These are phyloP conservation scores for Yasuhikotakia modesta DNA, from an alignment of 2,797 vertebrate genomes.

Conservation along the genomic window DNA sequence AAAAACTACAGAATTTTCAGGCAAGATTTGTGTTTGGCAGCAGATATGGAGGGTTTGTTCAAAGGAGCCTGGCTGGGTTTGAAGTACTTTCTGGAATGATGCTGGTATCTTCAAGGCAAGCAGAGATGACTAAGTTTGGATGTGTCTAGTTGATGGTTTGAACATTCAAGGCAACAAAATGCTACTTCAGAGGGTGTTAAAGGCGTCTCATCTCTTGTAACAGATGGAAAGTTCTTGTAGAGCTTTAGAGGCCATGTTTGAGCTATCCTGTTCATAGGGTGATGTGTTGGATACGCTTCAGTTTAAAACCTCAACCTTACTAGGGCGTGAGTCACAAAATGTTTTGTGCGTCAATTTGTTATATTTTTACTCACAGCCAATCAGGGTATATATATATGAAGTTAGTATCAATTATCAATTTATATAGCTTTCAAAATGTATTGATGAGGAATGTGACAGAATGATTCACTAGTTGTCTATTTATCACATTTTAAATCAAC, in stretches of 20 bases:
- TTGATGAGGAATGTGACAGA: background rate
- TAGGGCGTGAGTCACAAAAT: background rate
- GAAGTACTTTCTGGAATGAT: slow-evolving; percentile 67
- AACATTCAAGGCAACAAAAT: slow-evolving; percentile 55
- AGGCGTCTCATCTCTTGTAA: slow-evolving; percentile 55
- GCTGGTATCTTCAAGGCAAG: slow-evolving; percentile 73
- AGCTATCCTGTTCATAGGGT: slow-evolving; percentile 15
- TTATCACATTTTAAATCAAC: background rate
- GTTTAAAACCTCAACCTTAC: background rate
- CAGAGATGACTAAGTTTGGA: slow-evolving; percentile 62
- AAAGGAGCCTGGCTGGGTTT: slow-evolving; percentile 61
- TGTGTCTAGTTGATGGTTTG: slow-evolving; percentile 57
- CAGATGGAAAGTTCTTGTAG: slow-evolving; percentile 56
- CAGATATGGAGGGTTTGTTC: slow-evolving; percentile 61
- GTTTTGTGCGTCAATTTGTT: background rate
- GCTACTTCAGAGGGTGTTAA: slow-evolving; percentile 61
- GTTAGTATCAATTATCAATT: no score
- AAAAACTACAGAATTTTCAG: background rate
- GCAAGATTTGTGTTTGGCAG: slow-evolving; percentile 37
- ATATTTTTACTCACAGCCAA: background rate
- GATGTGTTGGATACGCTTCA: slow-evolving; percentile 11
- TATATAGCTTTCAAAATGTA: background rate
- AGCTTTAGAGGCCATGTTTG: background rate
- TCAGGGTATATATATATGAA: background rate
- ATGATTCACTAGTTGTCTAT: background rate